A percentile compares a stretch with the other conserved stretches of the same genome.
These are phyloP conservation scores for Papilio elwesi DNA, from an alignment of 2,888 invertebrate genomes.

Conservation along the genomic window DNA sequence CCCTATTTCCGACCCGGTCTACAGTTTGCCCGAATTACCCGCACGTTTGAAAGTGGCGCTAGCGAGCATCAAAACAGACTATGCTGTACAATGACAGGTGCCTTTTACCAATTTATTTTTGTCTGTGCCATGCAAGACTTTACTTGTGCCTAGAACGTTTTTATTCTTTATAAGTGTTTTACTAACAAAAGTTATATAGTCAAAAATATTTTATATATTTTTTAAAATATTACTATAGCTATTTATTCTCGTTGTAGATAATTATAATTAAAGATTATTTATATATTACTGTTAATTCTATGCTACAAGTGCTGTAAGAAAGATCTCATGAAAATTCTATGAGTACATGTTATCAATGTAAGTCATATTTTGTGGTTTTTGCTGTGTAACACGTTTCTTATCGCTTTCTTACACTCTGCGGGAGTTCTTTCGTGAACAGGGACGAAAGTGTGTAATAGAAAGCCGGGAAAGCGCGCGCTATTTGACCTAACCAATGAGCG, in stretches of 20 bases:
- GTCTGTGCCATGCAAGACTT: slow-evolving; percentile 48
- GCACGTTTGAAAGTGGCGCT: slow-evolving; percentile 63
- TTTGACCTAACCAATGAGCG: too few species aligned
- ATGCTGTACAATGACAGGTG: slow-evolving; percentile 55
- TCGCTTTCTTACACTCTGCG: too few species aligned
- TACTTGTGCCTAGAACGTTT: slow-evolving; percentile 32
- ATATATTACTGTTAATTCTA: slow-evolving; percentile 32
- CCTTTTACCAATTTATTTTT: slow-evolving; percentile 38
- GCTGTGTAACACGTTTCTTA: too few species aligned
- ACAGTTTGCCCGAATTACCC: slow-evolving; percentile 70
- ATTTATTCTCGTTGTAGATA: slow-evolving; percentile 34
- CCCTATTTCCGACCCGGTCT: slow-evolving; percentile 74
- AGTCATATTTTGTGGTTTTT: slow-evolving; percentile 2
- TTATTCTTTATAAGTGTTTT: slow-evolving; percentile 16
- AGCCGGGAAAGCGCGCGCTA: too few species aligned
- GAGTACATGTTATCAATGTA: slow-evolving; percentile 15
- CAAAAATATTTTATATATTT: slow-evolving; percentile 17
- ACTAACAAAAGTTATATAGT: background rate
- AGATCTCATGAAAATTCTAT: slow-evolving; percentile 65
- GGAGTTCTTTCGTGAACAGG: too few species aligned
- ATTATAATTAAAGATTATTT: slow-evolving; percentile 22
- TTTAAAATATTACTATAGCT: slow-evolving; percentile 22
- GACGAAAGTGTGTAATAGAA: too few species aligned
- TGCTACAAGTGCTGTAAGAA: slow-evolving; percentile 73
- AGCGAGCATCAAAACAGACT: slow-evolving; percentile 62